Base-by-base conservation (phyloP, 2,888 invertebrate genomes). In the Thelaira solivaga region DNA sequence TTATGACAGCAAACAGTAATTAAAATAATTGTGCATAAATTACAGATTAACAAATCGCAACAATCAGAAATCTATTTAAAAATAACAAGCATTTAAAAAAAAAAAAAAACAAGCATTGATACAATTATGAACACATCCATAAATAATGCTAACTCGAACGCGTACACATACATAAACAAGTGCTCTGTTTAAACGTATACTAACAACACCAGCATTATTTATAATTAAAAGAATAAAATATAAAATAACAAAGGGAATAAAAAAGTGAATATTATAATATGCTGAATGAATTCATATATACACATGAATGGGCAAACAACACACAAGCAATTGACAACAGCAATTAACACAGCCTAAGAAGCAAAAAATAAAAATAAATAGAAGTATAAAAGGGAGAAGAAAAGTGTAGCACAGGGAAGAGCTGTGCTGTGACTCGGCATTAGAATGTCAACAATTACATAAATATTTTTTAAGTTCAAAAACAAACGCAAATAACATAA, bases 1-100 rank as follows among this genome's bases (percentile, higher is more conserved):
- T 73, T 73, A 64, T 77, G 77, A 77, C 77, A 73, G 73, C 55
- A 77, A 77, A 73, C 68, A 73, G 77, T 77, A 77, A 77, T 77
- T 77, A 77, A 77, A 77, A 77, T 73, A 73, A 77, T 77, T 77
- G 77, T 69, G 64, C 67, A 77, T 77, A 73, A 77, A 73, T 73
- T 73, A 77, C 43, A 64, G 77, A 77, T 77, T 77, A 77, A 77
- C 77, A 69, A 77, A 73, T 64, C 68, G 64, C 73, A 59, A 68
- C 62, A 68, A 77, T 77, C 77, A 73, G 73, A 77, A 65, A 65
- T 59, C 71, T 59, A 71, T 64, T 69, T 57, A 57, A 67, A 43
- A 59, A 65, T 45, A 65, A 34, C 45, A 72, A 62, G 31, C 4
- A 31, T 24, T 26, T 51, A 43, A 62, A 53, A 72, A 11, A 62